These are phyloP conservation scores for Oryzias celebensis DNA, from an alignment of 2,113 vertebrate species.

Conservation along the genomic window DNA sequence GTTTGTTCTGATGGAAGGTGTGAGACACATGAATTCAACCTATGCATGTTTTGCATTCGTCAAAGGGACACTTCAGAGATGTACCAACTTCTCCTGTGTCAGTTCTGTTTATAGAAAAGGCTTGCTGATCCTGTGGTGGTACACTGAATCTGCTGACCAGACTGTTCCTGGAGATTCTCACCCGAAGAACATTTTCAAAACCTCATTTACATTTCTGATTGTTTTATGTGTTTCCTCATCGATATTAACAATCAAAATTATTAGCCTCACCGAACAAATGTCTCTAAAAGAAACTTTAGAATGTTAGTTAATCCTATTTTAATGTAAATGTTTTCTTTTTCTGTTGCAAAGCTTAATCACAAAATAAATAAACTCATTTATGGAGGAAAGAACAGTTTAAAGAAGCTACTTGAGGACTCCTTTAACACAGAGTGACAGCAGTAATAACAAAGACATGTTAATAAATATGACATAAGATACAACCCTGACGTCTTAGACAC, in stretches of 20 bases:
- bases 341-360: too few species aligned
- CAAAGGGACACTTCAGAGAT: slow-evolving; percentile 39
- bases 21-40: slow-evolving; percentile 4
- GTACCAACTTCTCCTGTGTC: slow-evolving; percentile 53
- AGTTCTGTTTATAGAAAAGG: slow-evolving; percentile 61
- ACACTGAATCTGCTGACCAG: slow-evolving; percentile 20
- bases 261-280: background rate
- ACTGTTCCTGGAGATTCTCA: slow-evolving; percentile 14
- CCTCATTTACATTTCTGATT: slow-evolving; percentile 14
- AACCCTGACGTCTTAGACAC: too few species aligned
- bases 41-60: background rate
- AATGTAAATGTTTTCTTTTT: too few species aligned
- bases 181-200: slow-evolving; percentile 28
- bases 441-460: too few species aligned
- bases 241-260: background rate
- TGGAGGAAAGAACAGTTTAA: too few species aligned
- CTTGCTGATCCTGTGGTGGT: slow-evolving; percentile 42
- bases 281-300: too few species aligned
- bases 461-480: too few species aligned
- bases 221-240: background rate
- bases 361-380: too few species aligned
- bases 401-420: too few species aligned
- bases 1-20: background rate
- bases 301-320: too few species aligned
- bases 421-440: too few species aligned